Evolutionary conservation across 2,888 invertebrate species (phyloP).

Genomic region (Stramonita haemastoma): DNA sequence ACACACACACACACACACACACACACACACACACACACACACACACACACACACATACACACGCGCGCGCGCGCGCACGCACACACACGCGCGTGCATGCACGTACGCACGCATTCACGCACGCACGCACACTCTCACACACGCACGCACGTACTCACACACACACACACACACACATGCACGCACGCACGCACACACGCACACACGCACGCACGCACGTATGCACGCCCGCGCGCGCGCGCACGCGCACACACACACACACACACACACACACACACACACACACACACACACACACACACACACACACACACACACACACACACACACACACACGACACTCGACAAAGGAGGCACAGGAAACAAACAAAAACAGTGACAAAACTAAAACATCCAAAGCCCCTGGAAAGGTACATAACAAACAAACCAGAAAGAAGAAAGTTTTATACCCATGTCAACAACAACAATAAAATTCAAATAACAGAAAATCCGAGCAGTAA

Average conservation of each 20-base stretch:
- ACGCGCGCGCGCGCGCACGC: not conserved
- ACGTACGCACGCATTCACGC: not conserved
- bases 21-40: slow-evolving; percentile 20
- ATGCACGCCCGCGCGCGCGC: too few relatives aligned
- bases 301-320: not conserved
- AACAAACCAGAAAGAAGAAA: too few relatives aligned
- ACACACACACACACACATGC: not conserved
- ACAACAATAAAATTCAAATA: too few relatives aligned
- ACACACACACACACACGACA: not conserved
- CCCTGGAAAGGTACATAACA: too few relatives aligned
- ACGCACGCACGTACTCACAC: slow-evolving; percentile 4
- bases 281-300: not conserved
- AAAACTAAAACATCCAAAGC: too few relatives aligned
- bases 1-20: slow-evolving; percentile 19
- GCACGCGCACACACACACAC: not conserved
- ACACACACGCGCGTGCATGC: not conserved
- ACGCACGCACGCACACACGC: not conserved
- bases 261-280: not conserved
- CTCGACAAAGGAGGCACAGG: not conserved
- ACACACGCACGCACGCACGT: not conserved
- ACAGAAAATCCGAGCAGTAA: too few relatives aligned
- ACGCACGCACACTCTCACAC: not conserved
- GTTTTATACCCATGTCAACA: too few relatives aligned
- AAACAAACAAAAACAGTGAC: not conserved
- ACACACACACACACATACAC: slow-evolving; percentile 22